Evolutionary conservation across 2,888 invertebrate genomes (phyloP).

Genomic region (Elegia similella): DNA sequence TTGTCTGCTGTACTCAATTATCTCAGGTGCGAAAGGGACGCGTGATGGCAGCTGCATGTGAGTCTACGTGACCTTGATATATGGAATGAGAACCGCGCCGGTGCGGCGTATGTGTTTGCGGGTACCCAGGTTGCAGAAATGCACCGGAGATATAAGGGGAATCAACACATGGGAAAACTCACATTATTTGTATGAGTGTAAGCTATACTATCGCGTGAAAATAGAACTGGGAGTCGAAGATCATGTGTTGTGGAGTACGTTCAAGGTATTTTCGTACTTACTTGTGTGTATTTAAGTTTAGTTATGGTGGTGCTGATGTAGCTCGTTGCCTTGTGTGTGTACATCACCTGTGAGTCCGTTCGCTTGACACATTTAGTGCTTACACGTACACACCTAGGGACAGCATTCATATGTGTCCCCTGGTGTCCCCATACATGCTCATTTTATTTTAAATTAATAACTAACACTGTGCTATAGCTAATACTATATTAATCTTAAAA

Average conservation of each 20-base stretch:
- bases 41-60: conserved; percentile 49
- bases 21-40: conserved; percentile 46
- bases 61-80: conserved; percentile 69
- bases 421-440: no score
- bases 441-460: no score
- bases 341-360: conserved; percentile 24
- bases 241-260: conserved; percentile 21
- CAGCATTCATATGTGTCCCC: no score
- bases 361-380: conserved; percentile 25
- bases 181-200: conserved; percentile 24
- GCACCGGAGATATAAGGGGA: conserved; percentile 35
- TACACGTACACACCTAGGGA: not conserved
- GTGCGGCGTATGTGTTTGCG: conserved; percentile 61
- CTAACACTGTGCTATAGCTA: no score
- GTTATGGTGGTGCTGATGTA: conserved; percentile 7
- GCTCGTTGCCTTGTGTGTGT: conserved; percentile 21
- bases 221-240: conserved; percentile 30
- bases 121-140: conserved; percentile 66
- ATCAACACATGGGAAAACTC: conserved; percentile 26
- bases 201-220: conserved; percentile 24
- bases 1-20: conserved; percentile 37
- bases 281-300: conserved; percentile 17
- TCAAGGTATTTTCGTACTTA: conserved; percentile 32
- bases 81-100: conserved; percentile 59
- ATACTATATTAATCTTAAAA: no score